Evolutionary conservation across 2,888 invertebrate species (phyloP).

Genomic region (Drosophila paranaensis): DNA sequence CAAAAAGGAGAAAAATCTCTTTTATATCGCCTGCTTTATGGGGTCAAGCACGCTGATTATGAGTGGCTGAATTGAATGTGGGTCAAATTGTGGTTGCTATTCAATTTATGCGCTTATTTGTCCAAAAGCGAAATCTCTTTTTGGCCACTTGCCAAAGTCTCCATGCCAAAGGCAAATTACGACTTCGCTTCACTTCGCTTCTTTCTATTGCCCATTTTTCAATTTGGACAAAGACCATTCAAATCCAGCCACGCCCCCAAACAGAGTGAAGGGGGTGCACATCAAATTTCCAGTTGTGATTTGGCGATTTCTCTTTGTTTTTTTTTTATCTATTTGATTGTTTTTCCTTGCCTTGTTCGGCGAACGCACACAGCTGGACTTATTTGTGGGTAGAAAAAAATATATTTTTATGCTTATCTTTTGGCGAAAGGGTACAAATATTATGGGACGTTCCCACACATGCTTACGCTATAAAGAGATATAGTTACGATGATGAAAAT

Average conservation of each 20-base stretch:
- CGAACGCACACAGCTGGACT: conserved; percentile 27
- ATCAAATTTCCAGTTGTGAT: conserved; percentile 44
- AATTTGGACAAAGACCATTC: conserved; percentile 51
- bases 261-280: neutral
- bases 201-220: conserved; percentile 53
- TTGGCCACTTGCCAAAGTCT: conserved; percentile 35
- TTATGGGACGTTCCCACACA: conserved; percentile 22
- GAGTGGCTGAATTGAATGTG: conserved; percentile 41
- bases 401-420: conserved; percentile 25
- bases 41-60: conserved; percentile 45
- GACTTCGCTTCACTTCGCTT: conserved; percentile 25
- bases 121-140: conserved; percentile 28
- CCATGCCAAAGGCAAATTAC: conserved; percentile 20
- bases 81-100: conserved; percentile 52
- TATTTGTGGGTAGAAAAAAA: conserved; percentile 24
- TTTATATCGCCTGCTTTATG: conserved; percentile 12
- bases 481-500: neutral
- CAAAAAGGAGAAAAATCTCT: conserved; percentile 19
- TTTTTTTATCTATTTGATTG: conserved; percentile 10
- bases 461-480: neutral
- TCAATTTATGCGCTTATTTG: conserved; percentile 68
- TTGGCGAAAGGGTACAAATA: conserved; percentile 4
- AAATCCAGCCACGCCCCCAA: conserved; percentile 36
- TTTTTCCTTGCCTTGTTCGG: neutral
- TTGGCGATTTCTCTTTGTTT: conserved; percentile 32